Evolutionary conservation across 2,113 vertebrate genomes (phyloP), one percentile per base, ranked within the genome.

Genomic region (Percina caprodes): DNA sequence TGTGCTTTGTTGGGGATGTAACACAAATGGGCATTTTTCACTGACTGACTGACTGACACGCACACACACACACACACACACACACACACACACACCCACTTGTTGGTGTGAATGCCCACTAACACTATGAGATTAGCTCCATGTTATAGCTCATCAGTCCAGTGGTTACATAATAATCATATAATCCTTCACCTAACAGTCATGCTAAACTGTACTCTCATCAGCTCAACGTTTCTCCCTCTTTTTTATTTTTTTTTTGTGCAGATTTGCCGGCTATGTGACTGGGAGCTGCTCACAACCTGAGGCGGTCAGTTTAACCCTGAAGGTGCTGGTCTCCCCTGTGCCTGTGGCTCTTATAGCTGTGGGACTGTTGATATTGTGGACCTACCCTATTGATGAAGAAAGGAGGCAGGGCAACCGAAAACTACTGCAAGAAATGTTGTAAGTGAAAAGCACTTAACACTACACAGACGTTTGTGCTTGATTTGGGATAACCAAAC

Each of bases 241-340:
- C 33, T 55, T n/a, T n/a, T n/a, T n/a, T n/a, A n/a, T n/a, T n/a
- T n/a, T 80, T 69, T 89, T 86, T 83, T 12, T 84, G 82, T 12
- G 0, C 89, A 99, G 98, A 89, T 98, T 99, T 90, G 97, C 97
- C 0, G 97, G 97, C 26, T 99, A 99, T 74, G 83, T 91, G 86
- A 96, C 96, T 0, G 86, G 96, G 2, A 86, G 85, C 42, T 99
- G 98, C 90, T 92, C 88, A 9, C 98, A 99, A 80, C 96, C 97
- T 0, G 86, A 87, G 0, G 55, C 69, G 0, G 97, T 99, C 88
- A 91, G 95, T 78, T 77, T 96, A 58, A 98, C 98, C 0, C 91
- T 99, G 91, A 99, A 96, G 91, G 93, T 99, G 88, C 92, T 99
- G 90, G 96, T 99, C 65, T 96, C 96, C 0, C 95, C 96, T 0